A percentile compares a stretch with the other conserved stretches of the same genome.
Conservation (phyloP, 2,888 invertebrate species). For the Hartigia nigra region DNA sequence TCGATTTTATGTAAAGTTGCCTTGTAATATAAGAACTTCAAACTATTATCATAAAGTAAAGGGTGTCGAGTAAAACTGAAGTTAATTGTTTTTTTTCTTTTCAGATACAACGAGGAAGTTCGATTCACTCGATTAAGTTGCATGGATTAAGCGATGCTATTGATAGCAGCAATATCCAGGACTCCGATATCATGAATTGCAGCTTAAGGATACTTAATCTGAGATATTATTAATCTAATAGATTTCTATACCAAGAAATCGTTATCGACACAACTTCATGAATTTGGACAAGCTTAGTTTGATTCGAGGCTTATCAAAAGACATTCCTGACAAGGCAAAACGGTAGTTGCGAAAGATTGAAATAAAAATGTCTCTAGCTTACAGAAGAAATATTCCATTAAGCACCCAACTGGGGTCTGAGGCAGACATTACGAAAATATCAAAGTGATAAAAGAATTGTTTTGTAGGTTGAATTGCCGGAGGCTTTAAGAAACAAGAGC, state of each 20-base stretch:
- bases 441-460: background rate
- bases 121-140: background rate
- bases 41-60: background rate
- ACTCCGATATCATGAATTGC: background rate
- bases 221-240: background rate
- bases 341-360: background rate
- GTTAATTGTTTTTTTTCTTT: no score
- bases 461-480: background rate
- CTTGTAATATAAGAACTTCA: background rate
- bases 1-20: no score
- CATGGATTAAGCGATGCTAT: background rate
- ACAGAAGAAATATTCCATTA: background rate
- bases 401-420: background rate
- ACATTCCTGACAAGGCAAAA: background rate
- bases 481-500: background rate
- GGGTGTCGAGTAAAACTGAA: background rate
- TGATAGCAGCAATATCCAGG: background rate
- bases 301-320: background rate
- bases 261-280: background rate
- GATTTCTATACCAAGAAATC: background rate
- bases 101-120: background rate
- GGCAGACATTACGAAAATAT: background rate
- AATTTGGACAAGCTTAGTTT: background rate
- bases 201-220: background rate
- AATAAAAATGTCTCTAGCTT: background rate